Evolutionary conservation across 2,113 vertebrate genomes (phyloP).

Genomic region (Ammodytes marinus): DNA sequence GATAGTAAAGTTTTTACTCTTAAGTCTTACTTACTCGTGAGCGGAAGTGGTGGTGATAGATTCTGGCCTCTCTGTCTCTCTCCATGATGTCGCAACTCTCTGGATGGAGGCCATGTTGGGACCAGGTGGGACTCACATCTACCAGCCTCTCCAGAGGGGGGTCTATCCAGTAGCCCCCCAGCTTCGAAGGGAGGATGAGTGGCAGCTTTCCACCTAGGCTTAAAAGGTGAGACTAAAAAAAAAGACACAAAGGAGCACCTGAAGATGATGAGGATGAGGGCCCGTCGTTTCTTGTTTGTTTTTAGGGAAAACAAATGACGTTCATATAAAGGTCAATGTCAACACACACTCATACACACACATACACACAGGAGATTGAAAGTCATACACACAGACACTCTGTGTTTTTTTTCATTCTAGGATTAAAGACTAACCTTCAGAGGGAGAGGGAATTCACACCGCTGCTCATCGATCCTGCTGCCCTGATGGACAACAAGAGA

Average conservation of each 20-base stretch:
- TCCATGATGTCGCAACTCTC: slow-evolving; percentile 89
- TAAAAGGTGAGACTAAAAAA: slow-evolving; percentile 82
- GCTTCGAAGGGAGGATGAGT: slow-evolving; percentile 88
- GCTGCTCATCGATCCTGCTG: slow-evolving; percentile 90
- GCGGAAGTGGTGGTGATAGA: slow-evolving; percentile 89
- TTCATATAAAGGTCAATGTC: slow-evolving; percentile 41
- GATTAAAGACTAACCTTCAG: slow-evolving; percentile 83
- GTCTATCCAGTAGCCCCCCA: slow-evolving; percentile 92
- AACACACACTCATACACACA: slow-evolving; percentile 1
- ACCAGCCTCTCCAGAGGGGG: slow-evolving; percentile 81
- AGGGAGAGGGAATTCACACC: slow-evolving; percentile 90
- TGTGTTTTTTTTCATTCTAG: slow-evolving; percentile 3
- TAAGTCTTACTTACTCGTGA: slow-evolving; percentile 83
- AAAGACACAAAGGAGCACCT: slow-evolving; percentile 36
- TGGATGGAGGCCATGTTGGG: slow-evolving; percentile 70
- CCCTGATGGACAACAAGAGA: slow-evolving; percentile 81
- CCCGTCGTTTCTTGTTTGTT: not conserved
- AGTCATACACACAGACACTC: not conserved
- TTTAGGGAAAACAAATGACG: slow-evolving; percentile 39
- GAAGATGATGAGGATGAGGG: slow-evolving; percentile 30
- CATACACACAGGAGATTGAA: not conserved
- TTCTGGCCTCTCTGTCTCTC: slow-evolving; percentile 88
- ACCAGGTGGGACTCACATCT: slow-evolving; percentile 80
- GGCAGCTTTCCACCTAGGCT: slow-evolving; percentile 87
- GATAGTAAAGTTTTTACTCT: not conserved